Percentiles rank a stretch among this genome's conserved stretches.
Conservation (phyloP, 2,113 vertebrate species). For the Melanostigma gelatinosum region DNA sequence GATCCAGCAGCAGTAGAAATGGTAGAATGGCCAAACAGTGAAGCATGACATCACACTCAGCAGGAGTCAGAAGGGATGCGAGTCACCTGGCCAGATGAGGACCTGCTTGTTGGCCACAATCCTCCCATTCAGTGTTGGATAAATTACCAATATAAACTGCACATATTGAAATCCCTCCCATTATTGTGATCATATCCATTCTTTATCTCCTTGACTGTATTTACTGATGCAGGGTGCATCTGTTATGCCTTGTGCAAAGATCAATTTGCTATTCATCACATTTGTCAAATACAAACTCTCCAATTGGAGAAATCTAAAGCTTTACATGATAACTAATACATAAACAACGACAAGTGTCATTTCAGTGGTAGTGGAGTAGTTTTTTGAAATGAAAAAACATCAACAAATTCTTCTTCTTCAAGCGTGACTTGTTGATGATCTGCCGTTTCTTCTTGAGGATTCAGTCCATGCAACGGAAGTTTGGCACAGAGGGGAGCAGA, state of each 20-base stretch:
- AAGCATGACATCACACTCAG: not conserved
- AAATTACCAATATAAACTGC: not conserved
- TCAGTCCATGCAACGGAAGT: conserved; percentile 42
- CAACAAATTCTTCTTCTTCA: not conserved
- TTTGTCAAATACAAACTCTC: conserved; percentile 1
- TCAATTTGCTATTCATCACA: not conserved
- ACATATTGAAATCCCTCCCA: not conserved
- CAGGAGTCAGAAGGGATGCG: not conserved
- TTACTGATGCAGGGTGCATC: not conserved
- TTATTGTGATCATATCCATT: not conserved
- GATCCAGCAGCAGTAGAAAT: conserved; percentile 27
- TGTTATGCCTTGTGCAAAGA: conserved; percentile 1
- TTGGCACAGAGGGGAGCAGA: conserved; percentile 67
- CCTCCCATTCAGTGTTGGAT: not conserved
- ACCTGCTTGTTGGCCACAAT: not conserved
- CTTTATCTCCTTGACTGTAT: not conserved
- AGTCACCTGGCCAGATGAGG: not conserved
- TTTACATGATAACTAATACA: not conserved
- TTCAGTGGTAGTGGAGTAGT: not conserved
- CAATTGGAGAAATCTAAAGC: conserved; percentile 13
- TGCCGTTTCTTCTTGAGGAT: conserved; percentile 9
- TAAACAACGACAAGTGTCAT: not conserved
- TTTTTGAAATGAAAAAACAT: not conserved
- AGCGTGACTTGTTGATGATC: conserved; percentile 20
- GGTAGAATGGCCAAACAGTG: not conserved